Percentiles rank a stretch among this genome's conserved stretches.
Evolutionary conservation across 2,888 invertebrate genomes (phyloP).

Genomic region (Phyllotreta striolata): DNA sequence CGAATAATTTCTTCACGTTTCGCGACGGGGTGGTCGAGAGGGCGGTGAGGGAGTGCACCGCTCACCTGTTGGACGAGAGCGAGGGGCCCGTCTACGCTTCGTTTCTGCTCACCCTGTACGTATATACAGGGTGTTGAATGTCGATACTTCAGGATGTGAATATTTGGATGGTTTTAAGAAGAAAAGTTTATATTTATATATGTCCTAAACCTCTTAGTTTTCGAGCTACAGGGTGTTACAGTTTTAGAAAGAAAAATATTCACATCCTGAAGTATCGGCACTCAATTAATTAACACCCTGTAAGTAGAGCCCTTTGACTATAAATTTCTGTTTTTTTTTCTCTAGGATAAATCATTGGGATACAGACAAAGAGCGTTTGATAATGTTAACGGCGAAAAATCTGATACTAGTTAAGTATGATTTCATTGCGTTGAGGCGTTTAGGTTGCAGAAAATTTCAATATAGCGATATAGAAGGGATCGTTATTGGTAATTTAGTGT

Average conservation of each 20-base stretch:
- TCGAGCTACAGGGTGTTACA: not conserved
- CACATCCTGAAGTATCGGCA: no score
- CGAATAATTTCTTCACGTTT: constrained; percentile 75
- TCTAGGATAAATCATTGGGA: constrained; percentile 90
- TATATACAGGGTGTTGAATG: constrained; percentile 38
- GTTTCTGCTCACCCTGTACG: constrained; percentile 85
- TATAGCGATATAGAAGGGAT: constrained; percentile 76
- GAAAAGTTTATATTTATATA: not conserved
- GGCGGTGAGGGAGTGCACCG: constrained; percentile 76
- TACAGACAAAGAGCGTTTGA: constrained; percentile 81
- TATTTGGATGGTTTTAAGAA: not conserved
- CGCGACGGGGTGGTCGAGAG: constrained; percentile 77
- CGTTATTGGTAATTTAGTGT: constrained; percentile 79
- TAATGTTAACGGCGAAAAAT: constrained; percentile 76
- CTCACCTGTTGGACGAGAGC: constrained; percentile 68
- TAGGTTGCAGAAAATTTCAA: constrained; percentile 75
- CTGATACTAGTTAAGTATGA: constrained; percentile 83
- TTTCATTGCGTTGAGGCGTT: constrained; percentile 80
- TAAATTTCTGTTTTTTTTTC: constrained; percentile 45
- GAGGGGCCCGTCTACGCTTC: constrained; percentile 78
- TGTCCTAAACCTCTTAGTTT: no score
- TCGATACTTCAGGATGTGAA: no score
- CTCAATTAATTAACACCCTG: no score
- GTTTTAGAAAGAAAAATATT: no score
- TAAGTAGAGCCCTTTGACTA: not conserved